Percentiles rank a stretch among this genome's conserved stretches.
These are phyloP conservation scores for Carcharodon carcharias DNA, from an alignment of 2,797 vertebrate genomes.

Conservation along the genomic window DNA sequence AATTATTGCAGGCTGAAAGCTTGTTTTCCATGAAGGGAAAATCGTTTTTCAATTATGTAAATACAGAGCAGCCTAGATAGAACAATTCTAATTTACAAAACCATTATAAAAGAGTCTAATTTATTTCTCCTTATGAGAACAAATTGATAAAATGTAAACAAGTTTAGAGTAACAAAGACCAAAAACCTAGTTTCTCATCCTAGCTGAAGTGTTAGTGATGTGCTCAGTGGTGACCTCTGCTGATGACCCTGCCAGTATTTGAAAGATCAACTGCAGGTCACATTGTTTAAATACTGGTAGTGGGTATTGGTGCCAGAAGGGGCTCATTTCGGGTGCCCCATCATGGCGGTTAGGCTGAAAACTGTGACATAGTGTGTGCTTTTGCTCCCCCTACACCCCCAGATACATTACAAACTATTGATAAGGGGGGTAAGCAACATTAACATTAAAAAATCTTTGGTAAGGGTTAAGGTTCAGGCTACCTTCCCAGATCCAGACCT, in stretches of 20 bases:
- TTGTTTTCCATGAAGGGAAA: conserved; percentile 20
- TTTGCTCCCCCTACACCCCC: no score
- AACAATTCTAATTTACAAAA: conserved; percentile 25
- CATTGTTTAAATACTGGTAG: background rate
- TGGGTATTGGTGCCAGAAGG: background rate
- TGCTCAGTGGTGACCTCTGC: background rate
- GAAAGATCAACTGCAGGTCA: background rate
- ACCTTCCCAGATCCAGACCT: background rate
- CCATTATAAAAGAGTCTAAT: background rate
- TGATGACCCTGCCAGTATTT: background rate
- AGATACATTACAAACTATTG: background rate
- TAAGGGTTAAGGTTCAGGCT: background rate
- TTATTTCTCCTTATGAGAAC: conserved; percentile 10
- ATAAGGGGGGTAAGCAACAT: background rate
- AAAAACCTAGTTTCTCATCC: background rate
- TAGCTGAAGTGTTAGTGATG: background rate
- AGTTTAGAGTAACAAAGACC: background rate
- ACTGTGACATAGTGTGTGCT: background rate
- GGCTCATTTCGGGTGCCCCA: background rate
- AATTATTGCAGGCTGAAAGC: conserved; percentile 13
- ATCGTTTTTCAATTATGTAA: conserved; percentile 11
- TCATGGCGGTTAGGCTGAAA: background rate
- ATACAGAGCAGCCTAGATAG: background rate
- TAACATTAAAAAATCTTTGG: background rate
- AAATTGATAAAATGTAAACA: background rate